Conservation (phyloP, 2,113 vertebrate species). For the Burhinus oedicnemus region DNA sequence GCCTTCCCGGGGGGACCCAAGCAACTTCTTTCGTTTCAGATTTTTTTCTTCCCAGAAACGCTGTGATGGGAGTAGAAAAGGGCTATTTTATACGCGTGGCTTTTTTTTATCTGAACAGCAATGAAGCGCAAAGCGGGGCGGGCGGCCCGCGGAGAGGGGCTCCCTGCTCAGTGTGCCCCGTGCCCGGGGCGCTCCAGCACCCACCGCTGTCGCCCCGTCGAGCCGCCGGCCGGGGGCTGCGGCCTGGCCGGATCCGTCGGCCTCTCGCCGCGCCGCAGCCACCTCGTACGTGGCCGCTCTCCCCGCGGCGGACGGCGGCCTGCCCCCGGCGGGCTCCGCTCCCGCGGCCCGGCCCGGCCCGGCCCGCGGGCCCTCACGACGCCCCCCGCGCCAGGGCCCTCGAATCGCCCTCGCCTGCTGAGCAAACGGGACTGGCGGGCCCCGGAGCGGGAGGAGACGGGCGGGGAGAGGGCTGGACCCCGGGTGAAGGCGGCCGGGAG, state of each 20-base stretch:
- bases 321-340: too few relatives aligned
- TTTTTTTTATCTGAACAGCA: rapidly evolving
- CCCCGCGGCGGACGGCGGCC: too few relatives aligned
- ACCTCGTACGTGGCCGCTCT: background rate
- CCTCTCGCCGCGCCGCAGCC: background rate
- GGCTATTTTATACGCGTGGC: rapidly evolving
- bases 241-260: background rate
- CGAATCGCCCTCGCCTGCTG: background rate
- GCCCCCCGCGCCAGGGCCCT: background rate
- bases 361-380: background rate
- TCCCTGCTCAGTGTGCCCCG: too few relatives aligned
- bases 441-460: too few relatives aligned
- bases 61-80: rapidly evolving
- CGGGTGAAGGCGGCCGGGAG: too few relatives aligned
- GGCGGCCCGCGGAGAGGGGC: rapidly evolving
- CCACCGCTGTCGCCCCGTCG: background rate
- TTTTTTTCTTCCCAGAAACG: background rate
- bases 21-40: rapidly evolving
- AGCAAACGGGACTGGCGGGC: background rate
- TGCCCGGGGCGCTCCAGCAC: background rate
- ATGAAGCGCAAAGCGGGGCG: rapidly evolving
- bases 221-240: background rate
- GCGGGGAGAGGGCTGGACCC: too few relatives aligned
- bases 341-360: background rate
- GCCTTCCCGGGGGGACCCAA: too few relatives aligned